Base-by-base conservation (phyloP, 2,797 vertebrate genomes). In the Hafferia zeledoni region DNA sequence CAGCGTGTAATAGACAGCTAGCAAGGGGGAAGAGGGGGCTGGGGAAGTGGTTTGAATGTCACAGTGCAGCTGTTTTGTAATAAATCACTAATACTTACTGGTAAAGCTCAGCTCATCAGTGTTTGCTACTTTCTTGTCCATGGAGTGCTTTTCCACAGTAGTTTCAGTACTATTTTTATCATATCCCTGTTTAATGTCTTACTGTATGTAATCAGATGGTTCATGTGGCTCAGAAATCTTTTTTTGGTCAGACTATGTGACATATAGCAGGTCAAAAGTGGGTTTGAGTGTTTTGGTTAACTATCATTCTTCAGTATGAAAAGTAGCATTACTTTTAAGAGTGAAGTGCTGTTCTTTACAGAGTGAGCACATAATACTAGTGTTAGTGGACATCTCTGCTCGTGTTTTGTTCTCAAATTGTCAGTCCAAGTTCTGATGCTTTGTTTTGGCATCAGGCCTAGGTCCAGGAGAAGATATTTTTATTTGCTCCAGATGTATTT, bases 1-100 rank as follows among this genome's bases (percentile, higher is more conserved):
- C 85, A 93, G 0, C 65, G 43, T 47, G 16, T 78, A 78, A 82
- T 72, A 83, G 85, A 78, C 57, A 90, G 59, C 55, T 72, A 88
- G 85, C 59, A 91, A 37, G 75, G 65, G 27, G 7, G 14, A 4
- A 9, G 5, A 35, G 19, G 78, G 53, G 15, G 13, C 7, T 84
- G 59, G 37, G 7, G 43, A 61, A 52, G 17, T 75, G 37, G 18
- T 91, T 93, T 93, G 65, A 78, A 65, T 82, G 35, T 88, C 72
- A 50, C 46, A 83, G 6, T 37, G 53, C 76, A 94, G 90, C 90
- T 96, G 80, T 52, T 94, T 94, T 86, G 59, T 82, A 78, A 84
- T 91, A 94, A 89, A 91, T 95, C 79, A 55, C 46, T 91, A 80
- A 46, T 22, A 87, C n/a, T 89, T 89, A 79, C 76, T 37, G 50